Percentiles rank a stretch among this genome's conserved stretches.
Conservation (phyloP, 2,888 invertebrate genomes). For the Dynastes hyllus region DNA sequence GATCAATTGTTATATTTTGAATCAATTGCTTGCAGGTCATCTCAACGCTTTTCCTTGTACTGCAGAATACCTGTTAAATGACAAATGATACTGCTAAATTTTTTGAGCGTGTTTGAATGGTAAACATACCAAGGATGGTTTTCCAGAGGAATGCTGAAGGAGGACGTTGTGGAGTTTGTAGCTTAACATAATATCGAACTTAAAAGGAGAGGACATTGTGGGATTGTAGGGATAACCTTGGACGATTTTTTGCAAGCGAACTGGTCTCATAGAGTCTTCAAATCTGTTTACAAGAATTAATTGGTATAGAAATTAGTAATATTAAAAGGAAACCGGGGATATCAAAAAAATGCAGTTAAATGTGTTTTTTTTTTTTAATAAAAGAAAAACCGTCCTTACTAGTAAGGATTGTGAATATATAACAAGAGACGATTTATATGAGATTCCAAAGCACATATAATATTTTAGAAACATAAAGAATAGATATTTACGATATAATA, state of each 20-base stretch:
- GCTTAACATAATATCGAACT: slow-evolving; percentile 85
- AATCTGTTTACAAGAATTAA: slow-evolving; percentile 72
- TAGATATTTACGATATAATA: too few species aligned
- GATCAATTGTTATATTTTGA: slow-evolving; percentile 74
- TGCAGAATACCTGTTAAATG: slow-evolving; percentile 80
- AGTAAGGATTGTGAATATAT: too few species aligned
- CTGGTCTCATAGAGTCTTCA: slow-evolving; percentile 83
- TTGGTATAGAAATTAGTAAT: too few species aligned
- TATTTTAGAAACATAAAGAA: too few species aligned
- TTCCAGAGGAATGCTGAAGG: slow-evolving; percentile 80
- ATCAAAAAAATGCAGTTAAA: too few species aligned
- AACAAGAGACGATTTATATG: too few species aligned
- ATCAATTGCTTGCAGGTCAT: slow-evolving; percentile 80
- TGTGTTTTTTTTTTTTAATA: too few species aligned
- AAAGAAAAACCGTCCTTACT: too few species aligned
- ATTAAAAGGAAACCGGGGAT: too few species aligned
- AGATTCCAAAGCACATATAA: too few species aligned
- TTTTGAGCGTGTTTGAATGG: background rate
- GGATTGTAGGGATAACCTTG: slow-evolving; percentile 79
- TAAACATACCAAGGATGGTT: slow-evolving; percentile 80
- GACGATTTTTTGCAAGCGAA: slow-evolving; percentile 81
- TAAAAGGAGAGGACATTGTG: slow-evolving; percentile 76
- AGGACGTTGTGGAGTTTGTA: slow-evolving; percentile 83
- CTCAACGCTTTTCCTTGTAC: slow-evolving; percentile 82
- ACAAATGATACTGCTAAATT: slow-evolving; percentile 27